Evolutionary conservation across 2,888 invertebrate genomes (phyloP).

Genomic region (Bombylius major): DNA sequence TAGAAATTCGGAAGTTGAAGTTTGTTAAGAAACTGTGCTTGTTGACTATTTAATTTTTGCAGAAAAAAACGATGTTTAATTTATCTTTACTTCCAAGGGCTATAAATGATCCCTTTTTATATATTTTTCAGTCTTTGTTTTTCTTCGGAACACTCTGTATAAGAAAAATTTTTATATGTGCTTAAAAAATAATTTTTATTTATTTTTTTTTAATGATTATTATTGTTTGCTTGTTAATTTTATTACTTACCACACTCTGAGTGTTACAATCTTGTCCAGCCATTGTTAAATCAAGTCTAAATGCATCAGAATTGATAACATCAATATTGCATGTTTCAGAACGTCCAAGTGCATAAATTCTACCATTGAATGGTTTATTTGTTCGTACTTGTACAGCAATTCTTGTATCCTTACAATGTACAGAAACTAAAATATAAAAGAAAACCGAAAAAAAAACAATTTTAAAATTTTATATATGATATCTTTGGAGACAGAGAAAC

Average conservation of each 20-base stretch:
- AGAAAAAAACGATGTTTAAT: no score
- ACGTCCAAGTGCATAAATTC: conserved; percentile 84
- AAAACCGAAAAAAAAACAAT: neutral
- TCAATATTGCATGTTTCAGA: conserved; percentile 93
- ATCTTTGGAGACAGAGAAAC: neutral
- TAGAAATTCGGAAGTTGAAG: no score
- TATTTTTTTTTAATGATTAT: no score
- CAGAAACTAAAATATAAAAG: conserved; percentile 54
- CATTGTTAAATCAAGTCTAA: conserved; percentile 85
- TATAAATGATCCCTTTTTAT: no score
- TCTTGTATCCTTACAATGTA: conserved; percentile 87
- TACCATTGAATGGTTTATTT: conserved; percentile 87
- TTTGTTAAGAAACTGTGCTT: no score
- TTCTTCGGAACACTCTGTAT: no score
- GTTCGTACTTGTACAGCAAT: conserved; percentile 88
- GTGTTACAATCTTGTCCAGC: conserved; percentile 91
- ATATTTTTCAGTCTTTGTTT: no score
- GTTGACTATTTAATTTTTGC: no score
- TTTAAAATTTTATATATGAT: neutral
- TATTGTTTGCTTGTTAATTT: no score
- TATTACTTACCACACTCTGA: conserved; percentile 71
- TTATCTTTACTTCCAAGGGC: no score
- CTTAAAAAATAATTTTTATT: no score
- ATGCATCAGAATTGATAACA: conserved; percentile 82
- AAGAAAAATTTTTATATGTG: no score